phyloP scores from a whole-genome alignment of 2,797 vertebrate genomes.

The Danio jaintianensis region DNA sequence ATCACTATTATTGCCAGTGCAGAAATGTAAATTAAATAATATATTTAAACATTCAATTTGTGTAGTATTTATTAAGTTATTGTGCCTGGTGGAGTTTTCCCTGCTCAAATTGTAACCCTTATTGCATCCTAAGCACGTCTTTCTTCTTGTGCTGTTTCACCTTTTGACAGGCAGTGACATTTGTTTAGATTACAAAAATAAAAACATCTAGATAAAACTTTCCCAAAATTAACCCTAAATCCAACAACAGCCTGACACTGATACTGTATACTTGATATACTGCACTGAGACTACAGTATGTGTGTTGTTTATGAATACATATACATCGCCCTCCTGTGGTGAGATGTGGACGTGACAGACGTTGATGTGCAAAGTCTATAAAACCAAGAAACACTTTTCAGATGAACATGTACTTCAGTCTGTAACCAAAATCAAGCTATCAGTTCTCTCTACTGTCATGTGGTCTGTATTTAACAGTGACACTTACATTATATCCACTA shows the following conservation, averaged over 20 bases:
- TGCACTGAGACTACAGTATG: conserved; percentile 33
- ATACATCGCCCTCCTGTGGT: conserved; percentile 48
- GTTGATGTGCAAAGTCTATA: conserved; percentile 39
- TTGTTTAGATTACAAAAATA: conserved; percentile 37
- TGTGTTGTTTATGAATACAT: conserved; percentile 21
- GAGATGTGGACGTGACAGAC: conserved; percentile 36
- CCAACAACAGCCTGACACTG: conserved; percentile 16
- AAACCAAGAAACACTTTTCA: conserved; percentile 48
- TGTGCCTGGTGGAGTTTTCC: conserved; percentile 52
- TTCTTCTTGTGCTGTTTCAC: conserved; percentile 43
- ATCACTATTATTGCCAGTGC: conserved; percentile 18
- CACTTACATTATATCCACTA: conserved; percentile 24
- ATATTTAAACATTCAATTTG: conserved; percentile 26
- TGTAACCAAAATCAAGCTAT: conserved; percentile 43
- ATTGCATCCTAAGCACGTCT: conserved; percentile 39
- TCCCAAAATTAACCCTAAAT: neutral
- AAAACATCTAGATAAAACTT: neutral
- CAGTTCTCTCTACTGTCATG: neutral
- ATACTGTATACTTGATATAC: conserved; percentile 52
- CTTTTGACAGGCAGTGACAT: conserved; percentile 34
- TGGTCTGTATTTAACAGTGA: conserved; percentile 37
- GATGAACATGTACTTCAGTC: conserved; percentile 28
- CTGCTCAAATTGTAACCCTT: conserved; percentile 32
- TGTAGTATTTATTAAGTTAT: conserved; percentile 50
- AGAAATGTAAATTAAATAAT: neutral